These are phyloP conservation scores for Clarias pachynema DNA, from an alignment of 2,797 vertebrate genomes.

Conservation along the genomic window DNA sequence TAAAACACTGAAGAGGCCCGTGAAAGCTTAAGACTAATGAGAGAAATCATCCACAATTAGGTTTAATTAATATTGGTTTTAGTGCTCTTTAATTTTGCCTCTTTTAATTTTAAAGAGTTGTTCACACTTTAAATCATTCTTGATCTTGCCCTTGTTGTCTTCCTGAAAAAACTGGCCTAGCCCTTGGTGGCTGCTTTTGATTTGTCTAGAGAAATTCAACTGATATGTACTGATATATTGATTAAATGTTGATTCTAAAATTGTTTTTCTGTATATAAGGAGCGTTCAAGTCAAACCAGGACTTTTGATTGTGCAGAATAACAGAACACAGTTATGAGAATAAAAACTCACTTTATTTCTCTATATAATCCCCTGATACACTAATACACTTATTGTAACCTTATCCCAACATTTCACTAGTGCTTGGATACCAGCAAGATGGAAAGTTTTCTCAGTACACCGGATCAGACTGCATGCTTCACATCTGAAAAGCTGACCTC, in stretches of 20 bases:
- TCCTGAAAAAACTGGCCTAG: neutral
- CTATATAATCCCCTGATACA: no score
- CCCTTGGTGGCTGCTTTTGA: neutral
- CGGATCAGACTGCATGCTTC: no score
- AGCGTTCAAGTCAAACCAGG: no score
- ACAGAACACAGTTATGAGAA: no score
- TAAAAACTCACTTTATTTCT: no score
- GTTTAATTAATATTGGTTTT: neutral
- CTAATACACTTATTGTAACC: no score
- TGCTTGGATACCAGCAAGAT: no score
- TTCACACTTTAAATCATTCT: neutral
- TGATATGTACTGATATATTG: neutral
- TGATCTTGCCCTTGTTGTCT: neutral
- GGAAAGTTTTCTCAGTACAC: no score
- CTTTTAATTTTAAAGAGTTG: neutral
- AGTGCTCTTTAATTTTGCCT: neutral
- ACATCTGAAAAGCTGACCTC: no score
- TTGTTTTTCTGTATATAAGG: no score
- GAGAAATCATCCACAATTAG: slow-evolving; percentile 13
- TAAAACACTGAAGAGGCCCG: slow-evolving; percentile 51
- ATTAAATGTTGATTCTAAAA: neutral
- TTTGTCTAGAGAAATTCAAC: neutral
- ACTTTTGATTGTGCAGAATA: no score
- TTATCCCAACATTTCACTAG: no score
- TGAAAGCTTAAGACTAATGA: slow-evolving; percentile 3